Base-by-base conservation (phyloP, 2,888 invertebrate species). In the Synergus umbraculus region DNA sequence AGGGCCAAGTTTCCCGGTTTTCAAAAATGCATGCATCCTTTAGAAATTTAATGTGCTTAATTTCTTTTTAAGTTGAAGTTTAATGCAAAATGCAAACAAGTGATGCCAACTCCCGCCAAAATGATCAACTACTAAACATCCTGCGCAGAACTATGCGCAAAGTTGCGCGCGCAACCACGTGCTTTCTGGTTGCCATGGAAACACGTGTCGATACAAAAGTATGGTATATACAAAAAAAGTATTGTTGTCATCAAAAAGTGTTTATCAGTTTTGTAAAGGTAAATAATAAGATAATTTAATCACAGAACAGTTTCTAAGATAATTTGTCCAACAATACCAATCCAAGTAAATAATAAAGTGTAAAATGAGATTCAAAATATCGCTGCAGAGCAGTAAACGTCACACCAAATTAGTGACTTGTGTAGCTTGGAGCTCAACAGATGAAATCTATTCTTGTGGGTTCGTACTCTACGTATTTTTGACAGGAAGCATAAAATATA, bases 361-460 rank as follows among this genome's bases (percentile, higher is more conserved):
- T 18, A 77, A 76, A 76, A 92, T 92, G 91, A 88, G 87, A 83
- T 90, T 92, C n/a, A 91, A 91, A 86, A 88, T 92, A 87, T 89
- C 90, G 29, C 79, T 96, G 82, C 95, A 95, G 86, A 96, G 96
- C 89, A 96, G 96, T 87, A 95, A 96, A 29, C 95, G 96, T 79
- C 96, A 97, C 91, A 93, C 93, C 82, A 96, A 96, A 87, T 94
- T 97, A n/a, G 96, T 97, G 13, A 96, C 97, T 81, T 98, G 98
- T 91, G 96, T 98, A 15, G 97, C 97, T 85, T 99, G 99, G 99
- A 97, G 96, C 91, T 97, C 96, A 86, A 96, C 97, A 44, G 98
- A 99, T 92, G 98, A 99, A 92, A 96, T 98, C 73, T 97, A 96
- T 93, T 97, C 98, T 41, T 96, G 96, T 88, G 96, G 97, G 97